phyloP scores from a whole-genome alignment of 2,888 invertebrate genomes.

The Luffia ferchaultella region DNA sequence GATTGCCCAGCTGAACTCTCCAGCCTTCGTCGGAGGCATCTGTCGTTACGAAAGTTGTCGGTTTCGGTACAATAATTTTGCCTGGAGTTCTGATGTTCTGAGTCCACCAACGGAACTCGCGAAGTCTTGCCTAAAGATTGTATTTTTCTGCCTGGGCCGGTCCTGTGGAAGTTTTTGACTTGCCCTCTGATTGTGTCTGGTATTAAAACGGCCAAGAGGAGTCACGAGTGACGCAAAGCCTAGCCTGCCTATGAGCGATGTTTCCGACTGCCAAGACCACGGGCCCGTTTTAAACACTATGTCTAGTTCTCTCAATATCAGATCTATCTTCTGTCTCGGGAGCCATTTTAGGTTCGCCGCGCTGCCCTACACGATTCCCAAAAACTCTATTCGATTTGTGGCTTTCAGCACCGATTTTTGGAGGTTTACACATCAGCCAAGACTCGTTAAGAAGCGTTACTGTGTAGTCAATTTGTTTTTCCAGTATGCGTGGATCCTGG shows the following conservation, averaged over 20 bases:
- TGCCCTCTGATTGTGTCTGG: background rate
- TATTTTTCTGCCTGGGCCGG: background rate
- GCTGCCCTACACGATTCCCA: conserved; percentile 15
- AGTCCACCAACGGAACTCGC: conserved; percentile 9
- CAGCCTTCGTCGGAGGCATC: conserved; percentile 18
- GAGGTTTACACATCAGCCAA: conserved; percentile 14
- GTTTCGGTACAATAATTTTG: conserved; percentile 8
- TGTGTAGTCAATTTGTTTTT: conserved; percentile 7
- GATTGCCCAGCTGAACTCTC: conserved; percentile 17
- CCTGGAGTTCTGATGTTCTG: conserved; percentile 4
- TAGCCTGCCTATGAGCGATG: background rate
- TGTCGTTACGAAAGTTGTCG: conserved; percentile 13
- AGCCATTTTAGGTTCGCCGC: no score
- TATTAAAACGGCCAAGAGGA: background rate
- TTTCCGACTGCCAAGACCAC: background rate
- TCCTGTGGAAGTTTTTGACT: background rate
- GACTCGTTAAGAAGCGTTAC: conserved; percentile 5
- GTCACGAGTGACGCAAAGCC: background rate
- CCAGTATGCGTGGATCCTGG: conserved; percentile 10
- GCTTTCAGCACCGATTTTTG: conserved; percentile 13
- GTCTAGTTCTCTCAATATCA: background rate
- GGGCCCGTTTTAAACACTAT: background rate
- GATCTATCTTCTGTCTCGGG: conserved; percentile 6
- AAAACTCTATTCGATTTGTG: conserved; percentile 7
- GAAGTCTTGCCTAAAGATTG: background rate